phyloP scores from a whole-genome alignment of 1,140 invertebrate species.

The Drosophila sturtevanti region DNA sequence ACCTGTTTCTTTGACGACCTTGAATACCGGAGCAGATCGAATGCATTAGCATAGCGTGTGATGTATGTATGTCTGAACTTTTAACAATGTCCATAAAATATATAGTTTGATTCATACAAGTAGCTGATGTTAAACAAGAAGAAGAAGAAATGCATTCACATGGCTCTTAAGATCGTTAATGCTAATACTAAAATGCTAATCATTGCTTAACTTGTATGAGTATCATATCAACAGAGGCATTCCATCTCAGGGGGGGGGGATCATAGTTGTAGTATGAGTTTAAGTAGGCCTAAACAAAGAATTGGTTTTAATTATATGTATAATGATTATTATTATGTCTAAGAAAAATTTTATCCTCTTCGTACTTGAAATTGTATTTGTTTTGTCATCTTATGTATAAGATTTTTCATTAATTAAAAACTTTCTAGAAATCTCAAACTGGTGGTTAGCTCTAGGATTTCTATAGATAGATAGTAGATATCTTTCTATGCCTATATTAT shows the following conservation, averaged over 20 bases:
- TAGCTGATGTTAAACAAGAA: not conserved
- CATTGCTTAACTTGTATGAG: conserved; percentile 51
- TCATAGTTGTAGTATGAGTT: no score
- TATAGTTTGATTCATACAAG: conserved; percentile 42
- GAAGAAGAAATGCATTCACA: conserved; percentile 43
- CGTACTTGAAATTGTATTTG: no score
- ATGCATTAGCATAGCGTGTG: conserved; percentile 53
- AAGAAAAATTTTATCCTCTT: no score
- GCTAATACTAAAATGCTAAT: conserved; percentile 69
- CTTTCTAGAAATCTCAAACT: no score
- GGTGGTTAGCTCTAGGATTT: no score
- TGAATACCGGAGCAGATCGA: conserved; percentile 43
- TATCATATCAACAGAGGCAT: conserved; percentile 13
- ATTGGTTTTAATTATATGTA: no score
- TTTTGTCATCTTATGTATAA: no score
- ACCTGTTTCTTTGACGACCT: conserved; percentile 29
- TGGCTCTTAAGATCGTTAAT: conserved; percentile 63
- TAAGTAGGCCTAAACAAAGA: no score
- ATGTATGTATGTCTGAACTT: conserved; percentile 47
- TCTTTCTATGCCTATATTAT: no score
- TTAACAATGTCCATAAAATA: conserved; percentile 50
- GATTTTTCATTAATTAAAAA: no score
- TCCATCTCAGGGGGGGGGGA: not conserved
- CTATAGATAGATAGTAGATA: no score
- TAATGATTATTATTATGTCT: no score